Conservation (phyloP, 2,888 invertebrate species). For the Chymomyza procnemis region DNA sequence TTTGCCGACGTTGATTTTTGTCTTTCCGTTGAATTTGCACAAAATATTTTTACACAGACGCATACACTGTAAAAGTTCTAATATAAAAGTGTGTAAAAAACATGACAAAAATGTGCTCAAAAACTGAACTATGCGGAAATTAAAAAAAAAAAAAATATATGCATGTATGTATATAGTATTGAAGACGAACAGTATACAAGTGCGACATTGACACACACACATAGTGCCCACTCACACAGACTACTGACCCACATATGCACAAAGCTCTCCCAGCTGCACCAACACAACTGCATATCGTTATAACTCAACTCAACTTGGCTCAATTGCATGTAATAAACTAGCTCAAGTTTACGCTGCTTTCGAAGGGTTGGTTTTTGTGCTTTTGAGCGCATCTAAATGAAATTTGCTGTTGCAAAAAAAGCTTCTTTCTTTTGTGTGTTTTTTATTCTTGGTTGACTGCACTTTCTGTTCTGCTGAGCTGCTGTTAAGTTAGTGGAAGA, state of each 20-base stretch:
- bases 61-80: slow-evolving; percentile 22
- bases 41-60: slow-evolving; percentile 10
- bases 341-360: slow-evolving; percentile 39
- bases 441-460: not conserved
- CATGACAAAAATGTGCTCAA: slow-evolving; percentile 12
- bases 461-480: slow-evolving; percentile 1
- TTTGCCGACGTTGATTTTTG: slow-evolving; percentile 24
- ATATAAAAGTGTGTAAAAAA: not conserved
- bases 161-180: not conserved
- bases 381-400: slow-evolving; percentile 24
- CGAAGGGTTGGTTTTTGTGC: slow-evolving; percentile 42
- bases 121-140: slow-evolving; percentile 50
- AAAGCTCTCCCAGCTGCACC: slow-evolving; percentile 37
- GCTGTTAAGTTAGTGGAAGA: slow-evolving; percentile 12
- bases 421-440: not conserved
- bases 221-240: slow-evolving; percentile 45
- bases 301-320: slow-evolving; percentile 19
- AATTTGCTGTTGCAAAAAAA: not conserved
- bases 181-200: slow-evolving; percentile 9
- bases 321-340: slow-evolving; percentile 17
- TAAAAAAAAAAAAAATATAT: slow-evolving; percentile 10
- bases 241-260: slow-evolving; percentile 75
- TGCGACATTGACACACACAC: slow-evolving; percentile 22
- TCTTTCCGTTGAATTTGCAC: slow-evolving; percentile 49
- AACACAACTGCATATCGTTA: slow-evolving; percentile 2